Evolutionary conservation across 2,888 invertebrate species (phyloP), one percentile per base, ranked within the genome.

Genomic region (Lydus trimaculatus): DNA sequence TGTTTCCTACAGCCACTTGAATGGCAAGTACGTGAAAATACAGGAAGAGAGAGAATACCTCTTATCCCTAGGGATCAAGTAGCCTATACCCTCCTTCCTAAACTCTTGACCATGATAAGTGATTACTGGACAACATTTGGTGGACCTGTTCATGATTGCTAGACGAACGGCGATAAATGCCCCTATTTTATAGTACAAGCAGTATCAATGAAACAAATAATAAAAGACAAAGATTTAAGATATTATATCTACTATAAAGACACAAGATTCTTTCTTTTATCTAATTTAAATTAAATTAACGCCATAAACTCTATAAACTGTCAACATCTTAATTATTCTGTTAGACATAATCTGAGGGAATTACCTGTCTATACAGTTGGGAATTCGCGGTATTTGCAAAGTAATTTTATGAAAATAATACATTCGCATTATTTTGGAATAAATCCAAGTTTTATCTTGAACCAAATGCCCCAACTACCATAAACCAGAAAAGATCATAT

Each of bases 1-100:
- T 65, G 66, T 58, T 61, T 52, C 56, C 62, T 58, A 73, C 74
- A 72, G 73, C 75, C 75, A 76, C 76, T 76, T 76, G 76, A 74
- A 74, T 74, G 69, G 62, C 68, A 69, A 64, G 67, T 62, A 48
- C 56, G 28, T 9, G 20, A 48, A 48, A 48, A 52, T 52, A 52
- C 25, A 52, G 52, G 52, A 25, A 52, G 52, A 52, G 52, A 52
- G 52, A 13, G 20, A 20, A 61, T 64, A 52, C 36, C 69, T 56
- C 74, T 72, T 71, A 72, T 75, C 76, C 73, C 74, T 58, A 61
- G 74, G 73, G 75, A 76, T 74, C 75, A 72, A 75, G 72, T 72
- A 75, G 73, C 71, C n/a, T 76, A 75, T 75, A 75, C 69, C 69
- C 65, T 70, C 63, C 72, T 72, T 73, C 71, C 72, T 73, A 70